Evolutionary conservation across 2,888 invertebrate genomes (phyloP), one percentile per base, ranked within the genome.

Genomic region (Ornithoptera alexandrae): DNA sequence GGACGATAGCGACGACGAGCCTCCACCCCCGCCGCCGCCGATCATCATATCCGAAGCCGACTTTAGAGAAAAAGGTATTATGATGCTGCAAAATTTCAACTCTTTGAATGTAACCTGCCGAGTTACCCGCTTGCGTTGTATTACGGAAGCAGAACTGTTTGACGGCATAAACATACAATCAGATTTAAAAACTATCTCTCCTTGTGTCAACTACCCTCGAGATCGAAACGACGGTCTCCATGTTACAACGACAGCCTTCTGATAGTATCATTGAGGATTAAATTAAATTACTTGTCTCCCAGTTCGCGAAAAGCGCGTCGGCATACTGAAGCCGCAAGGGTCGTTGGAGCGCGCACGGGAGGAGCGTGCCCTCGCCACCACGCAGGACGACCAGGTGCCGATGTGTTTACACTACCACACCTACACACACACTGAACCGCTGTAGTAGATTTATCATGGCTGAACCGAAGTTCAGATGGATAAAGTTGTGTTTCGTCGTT

Each of bases 311-410:
- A 94, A 93, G 74, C 92, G 93, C 65, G 93, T 93, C 46, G 96
- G 95, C 5, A 96, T 96, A 72, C 84, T 96, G 73, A 96, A 96
- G 79, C 95, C 96, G 0, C 95, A 96, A 80, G 95, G 95, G 0
- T 95, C 95, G 0, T 78, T 95, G 72, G 95, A 95, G 81, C 93
- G 95, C 39, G 94, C 94, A 24, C 88, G 95, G 17, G 95, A 94
- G 76, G 94, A 95, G 73, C 90, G 94, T 1, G 94, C 94, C 1
- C 75, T 93, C 67, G 86, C 91, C 50, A 74, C 73, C 77, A 83
- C 83, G 0, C 84, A 85, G 10, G 87, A 88, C 0, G 86, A 87
- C 0, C 82, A 78, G 74, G 80, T 62, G 39, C 61, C 57, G 6
- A 53, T 8, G 7, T n/a, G 53, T 53, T 18, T 18, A 2, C 1